Conservation (phyloP, 2,888 invertebrate species). For the Clostera curtula region DNA sequence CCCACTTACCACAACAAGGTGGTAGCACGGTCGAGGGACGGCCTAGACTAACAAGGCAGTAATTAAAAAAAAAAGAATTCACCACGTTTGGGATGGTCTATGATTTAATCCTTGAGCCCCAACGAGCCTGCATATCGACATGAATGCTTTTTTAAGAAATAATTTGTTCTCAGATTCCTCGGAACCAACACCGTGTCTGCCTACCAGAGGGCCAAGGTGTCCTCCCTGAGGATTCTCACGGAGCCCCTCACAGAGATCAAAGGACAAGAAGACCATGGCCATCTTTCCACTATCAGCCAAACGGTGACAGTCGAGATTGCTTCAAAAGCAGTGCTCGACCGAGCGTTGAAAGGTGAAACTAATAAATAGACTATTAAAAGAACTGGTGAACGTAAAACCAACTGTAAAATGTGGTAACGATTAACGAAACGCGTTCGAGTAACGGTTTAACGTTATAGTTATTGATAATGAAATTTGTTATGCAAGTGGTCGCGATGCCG, state of each 20-base stretch:
- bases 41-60: no score
- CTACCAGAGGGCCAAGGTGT: constrained; percentile 93
- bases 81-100: no score
- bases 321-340: constrained; percentile 53
- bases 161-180: constrained; percentile 78
- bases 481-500: no score
- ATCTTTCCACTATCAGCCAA: constrained; percentile 63
- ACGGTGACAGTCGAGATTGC: constrained; percentile 68
- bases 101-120: no score
- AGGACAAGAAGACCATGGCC: constrained; percentile 30
- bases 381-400: constrained; percentile 2
- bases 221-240: constrained; percentile 83
- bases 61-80: no score
- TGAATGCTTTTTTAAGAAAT: neutral
- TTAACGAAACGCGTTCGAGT: constrained; percentile 8
- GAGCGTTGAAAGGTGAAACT: constrained; percentile 54
- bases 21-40: no score
- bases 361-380: constrained; percentile 26
- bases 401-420: constrained; percentile 5
- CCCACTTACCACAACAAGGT: no score
- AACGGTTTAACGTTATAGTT: no score
- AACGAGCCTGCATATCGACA: no score
- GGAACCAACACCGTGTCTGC: constrained; percentile 91
- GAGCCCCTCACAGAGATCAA: constrained; percentile 32
- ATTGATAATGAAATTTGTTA: no score